Evolutionary conservation across 2,797 vertebrate genomes (phyloP).

Genomic region (Siniperca obscura): DNA sequence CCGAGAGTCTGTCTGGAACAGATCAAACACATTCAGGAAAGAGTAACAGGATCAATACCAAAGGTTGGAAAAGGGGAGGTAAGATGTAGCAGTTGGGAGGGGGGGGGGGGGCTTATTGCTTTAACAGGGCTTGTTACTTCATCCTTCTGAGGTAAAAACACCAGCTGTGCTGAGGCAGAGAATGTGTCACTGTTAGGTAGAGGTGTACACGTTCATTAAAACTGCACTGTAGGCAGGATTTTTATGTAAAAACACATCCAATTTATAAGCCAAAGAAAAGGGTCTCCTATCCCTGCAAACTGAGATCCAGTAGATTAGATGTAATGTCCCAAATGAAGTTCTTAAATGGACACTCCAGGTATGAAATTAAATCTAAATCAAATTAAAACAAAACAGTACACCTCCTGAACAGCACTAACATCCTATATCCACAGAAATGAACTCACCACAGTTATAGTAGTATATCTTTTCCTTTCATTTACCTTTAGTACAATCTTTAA

Average conservation of each 20-base stretch:
- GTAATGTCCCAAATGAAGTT: constrained; percentile 22
- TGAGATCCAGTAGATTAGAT: constrained; percentile 36
- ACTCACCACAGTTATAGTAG: not conserved
- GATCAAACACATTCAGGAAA: constrained; percentile 68
- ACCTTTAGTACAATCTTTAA: not conserved
- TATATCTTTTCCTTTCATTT: not conserved
- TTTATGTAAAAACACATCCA: constrained; percentile 18
- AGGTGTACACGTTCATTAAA: constrained; percentile 56
- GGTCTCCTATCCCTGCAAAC: constrained; percentile 17
- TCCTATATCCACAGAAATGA: constrained; percentile 6
- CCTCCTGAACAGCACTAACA: constrained; percentile 4
- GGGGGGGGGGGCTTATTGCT: constrained; percentile 68
- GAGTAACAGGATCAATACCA: constrained; percentile 67
- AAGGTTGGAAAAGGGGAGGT: constrained; percentile 42
- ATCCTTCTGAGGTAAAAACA: constrained; percentile 70
- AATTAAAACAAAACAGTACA: constrained; percentile 14
- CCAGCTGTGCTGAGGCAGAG: constrained; percentile 67
- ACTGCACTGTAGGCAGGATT: constrained; percentile 29
- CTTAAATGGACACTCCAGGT: not conserved
- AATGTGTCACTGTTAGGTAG: constrained; percentile 59
- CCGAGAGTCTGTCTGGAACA: constrained; percentile 70
- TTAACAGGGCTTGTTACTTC: constrained; percentile 76
- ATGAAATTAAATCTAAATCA: constrained; percentile 32
- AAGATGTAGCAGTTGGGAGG: constrained; percentile 27
- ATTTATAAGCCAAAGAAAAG: constrained; percentile 18